Evolutionary conservation across 2,113 vertebrate genomes (phyloP).

Genomic region (Cynopterus brachyotis): DNA sequence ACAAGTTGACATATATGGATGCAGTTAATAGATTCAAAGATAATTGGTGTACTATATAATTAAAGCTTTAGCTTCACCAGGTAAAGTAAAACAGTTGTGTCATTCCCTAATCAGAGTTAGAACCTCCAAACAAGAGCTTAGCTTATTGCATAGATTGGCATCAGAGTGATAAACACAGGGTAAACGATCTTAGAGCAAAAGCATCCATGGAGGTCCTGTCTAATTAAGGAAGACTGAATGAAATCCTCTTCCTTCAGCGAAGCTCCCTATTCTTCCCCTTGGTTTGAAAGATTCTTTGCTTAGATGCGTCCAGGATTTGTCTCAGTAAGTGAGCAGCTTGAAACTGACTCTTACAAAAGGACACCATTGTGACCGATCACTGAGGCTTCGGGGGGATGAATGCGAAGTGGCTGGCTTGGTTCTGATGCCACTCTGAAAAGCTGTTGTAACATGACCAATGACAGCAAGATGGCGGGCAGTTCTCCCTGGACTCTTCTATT

Average conservation of each 20-base stretch:
- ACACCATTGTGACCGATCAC: conserved; percentile 69
- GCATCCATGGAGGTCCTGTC: conserved; percentile 57
- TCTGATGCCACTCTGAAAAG: conserved; percentile 61
- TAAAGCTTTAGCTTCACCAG: conserved; percentile 7
- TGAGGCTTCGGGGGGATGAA: conserved; percentile 59
- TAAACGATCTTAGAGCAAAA: conserved; percentile 57
- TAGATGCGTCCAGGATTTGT: conserved; percentile 69
- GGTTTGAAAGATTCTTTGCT: conserved; percentile 60
- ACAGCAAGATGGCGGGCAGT: conserved; percentile 61
- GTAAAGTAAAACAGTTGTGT: conserved; percentile 46
- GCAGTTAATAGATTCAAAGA: conserved; percentile 24
- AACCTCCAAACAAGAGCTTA: conserved; percentile 28
- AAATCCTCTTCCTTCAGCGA: not conserved
- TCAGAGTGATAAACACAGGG: conserved; percentile 36
- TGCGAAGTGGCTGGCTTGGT: conserved; percentile 54
- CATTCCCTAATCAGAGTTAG: conserved; percentile 55
- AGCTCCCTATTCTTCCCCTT: conserved; percentile 45
- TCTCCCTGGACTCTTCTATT: conserved; percentile 44
- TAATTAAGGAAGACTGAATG: conserved; percentile 67
- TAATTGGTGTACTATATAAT: not conserved
- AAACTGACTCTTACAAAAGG: conserved; percentile 73
- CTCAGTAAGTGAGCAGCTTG: conserved; percentile 75
- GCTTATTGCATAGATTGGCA: conserved; percentile 40
- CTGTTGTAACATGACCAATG: conserved; percentile 50
- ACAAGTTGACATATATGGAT: not conserved